phyloP scores from a whole-genome alignment of 2,113 vertebrate species.

The Grantiella picta region DNA sequence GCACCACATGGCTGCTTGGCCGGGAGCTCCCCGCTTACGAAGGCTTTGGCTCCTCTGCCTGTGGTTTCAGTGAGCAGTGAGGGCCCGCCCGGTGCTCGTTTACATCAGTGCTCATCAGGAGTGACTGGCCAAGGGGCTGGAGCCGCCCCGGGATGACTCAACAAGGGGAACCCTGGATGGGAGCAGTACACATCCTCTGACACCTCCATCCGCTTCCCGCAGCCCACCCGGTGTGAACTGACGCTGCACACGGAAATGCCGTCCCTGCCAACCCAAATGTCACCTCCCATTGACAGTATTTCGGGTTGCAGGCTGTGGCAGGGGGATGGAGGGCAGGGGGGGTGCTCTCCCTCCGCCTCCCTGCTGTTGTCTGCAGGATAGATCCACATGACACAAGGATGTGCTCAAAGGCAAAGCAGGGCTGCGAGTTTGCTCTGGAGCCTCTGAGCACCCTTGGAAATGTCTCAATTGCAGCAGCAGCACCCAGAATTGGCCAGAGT shows the following conservation, averaged over 20 bases:
- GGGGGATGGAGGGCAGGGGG: accelerated
- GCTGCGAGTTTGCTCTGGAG: accelerated
- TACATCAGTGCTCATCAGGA: conserved; percentile 47
- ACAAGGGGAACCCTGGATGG: neutral
- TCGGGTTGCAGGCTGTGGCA: neutral
- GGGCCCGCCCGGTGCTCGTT: neutral
- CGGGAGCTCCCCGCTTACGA: neutral
- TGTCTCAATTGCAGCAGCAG: neutral
- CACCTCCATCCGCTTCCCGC: accelerated
- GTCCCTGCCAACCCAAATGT: neutral
- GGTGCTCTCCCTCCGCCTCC: neutral
- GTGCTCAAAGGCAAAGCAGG: accelerated
- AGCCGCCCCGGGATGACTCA: neutral
- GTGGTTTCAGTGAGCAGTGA: neutral
- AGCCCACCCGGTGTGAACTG: accelerated
- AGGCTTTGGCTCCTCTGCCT: neutral
- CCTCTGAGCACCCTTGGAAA: neutral
- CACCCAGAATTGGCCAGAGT: neutral
- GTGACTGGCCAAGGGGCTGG: conserved; percentile 22
- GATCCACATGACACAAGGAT: neutral
- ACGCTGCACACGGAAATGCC: neutral
- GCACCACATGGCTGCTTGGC: neutral
- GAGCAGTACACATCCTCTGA: neutral
- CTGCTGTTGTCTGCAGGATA: neutral
- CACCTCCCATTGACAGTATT: neutral